These are phyloP conservation scores for Beris chalybata DNA, from an alignment of 2,888 invertebrate genomes.

Conservation along the genomic window DNA sequence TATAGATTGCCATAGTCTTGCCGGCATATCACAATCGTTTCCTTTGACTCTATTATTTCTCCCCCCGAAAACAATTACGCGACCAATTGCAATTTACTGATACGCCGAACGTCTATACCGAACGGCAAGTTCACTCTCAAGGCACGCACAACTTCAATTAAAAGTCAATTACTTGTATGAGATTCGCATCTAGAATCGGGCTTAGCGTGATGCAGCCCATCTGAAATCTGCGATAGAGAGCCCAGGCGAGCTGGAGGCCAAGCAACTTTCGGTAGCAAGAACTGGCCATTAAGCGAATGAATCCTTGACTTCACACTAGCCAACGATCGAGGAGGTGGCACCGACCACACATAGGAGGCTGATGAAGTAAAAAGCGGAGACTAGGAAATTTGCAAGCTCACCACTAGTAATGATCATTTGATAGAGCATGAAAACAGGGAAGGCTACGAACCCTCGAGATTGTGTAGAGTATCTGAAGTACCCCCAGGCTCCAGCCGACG, in stretches of 20 bases:
- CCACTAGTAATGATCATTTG: slow-evolving; percentile 31
- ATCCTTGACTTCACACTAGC: not conserved
- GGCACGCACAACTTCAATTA: slow-evolving; percentile 11
- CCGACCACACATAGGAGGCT: not conserved
- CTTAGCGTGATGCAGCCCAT: not conserved
- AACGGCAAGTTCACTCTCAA: not conserved
- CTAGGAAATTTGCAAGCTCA: slow-evolving; percentile 20
- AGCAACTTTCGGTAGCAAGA: not conserved
- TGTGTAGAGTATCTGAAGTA: slow-evolving; percentile 12
- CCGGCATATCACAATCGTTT: too few relatives aligned
- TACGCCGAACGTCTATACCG: not conserved
- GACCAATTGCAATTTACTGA: not conserved
- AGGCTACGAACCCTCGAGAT: slow-evolving; percentile 18
- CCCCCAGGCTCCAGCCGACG: slow-evolving; percentile 13
- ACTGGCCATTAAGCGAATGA: not conserved
- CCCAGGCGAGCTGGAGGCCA: not conserved
- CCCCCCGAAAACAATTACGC: too few relatives aligned
- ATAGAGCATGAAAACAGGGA: slow-evolving; percentile 31
- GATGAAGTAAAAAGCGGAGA: not conserved
- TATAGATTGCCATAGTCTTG: too few relatives aligned
- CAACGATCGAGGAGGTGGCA: not conserved
- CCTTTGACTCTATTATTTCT: too few relatives aligned
- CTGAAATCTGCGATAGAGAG: not conserved
- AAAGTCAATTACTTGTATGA: slow-evolving; percentile 2
- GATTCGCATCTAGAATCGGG: not conserved